These are phyloP conservation scores for Brachypalpus laphriformis DNA, from an alignment of 2,888 invertebrate species.

Conservation along the genomic window DNA sequence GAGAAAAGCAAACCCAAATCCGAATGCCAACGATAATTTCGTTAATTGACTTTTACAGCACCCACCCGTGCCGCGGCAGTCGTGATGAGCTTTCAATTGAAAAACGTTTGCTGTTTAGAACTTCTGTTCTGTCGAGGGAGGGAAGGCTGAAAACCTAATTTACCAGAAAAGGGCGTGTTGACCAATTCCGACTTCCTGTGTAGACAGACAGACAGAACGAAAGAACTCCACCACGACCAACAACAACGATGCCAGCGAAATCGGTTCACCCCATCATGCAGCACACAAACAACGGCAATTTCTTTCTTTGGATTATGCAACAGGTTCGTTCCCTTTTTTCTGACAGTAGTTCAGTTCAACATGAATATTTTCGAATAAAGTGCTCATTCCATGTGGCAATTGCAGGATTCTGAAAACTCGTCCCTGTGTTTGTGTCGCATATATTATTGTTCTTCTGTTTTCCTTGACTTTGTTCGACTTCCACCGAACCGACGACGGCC, in stretches of 20 bases:
- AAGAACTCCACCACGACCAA: not conserved
- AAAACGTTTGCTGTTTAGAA: conserved; percentile 1
- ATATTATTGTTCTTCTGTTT: not conserved
- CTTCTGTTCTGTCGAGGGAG: not conserved
- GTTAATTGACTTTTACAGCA: conserved; percentile 36
- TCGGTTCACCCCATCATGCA: conserved; percentile 23
- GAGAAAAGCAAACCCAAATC: not conserved
- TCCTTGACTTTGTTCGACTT: conserved; percentile 12
- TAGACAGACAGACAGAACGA: conserved; percentile 16
- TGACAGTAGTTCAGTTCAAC: conserved; percentile 6
- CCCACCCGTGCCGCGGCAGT: not conserved
- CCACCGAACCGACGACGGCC: not conserved
- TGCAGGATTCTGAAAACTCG: not conserved
- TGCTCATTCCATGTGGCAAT: not conserved
- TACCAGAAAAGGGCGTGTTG: conserved; percentile 42
- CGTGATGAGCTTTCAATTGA: conserved; percentile 49
- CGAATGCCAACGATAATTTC: conserved; percentile 29
- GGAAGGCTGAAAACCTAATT: conserved; percentile 32
- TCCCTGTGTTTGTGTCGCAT: not conserved
- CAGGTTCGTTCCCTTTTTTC: conserved; percentile 23
- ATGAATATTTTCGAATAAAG: conserved; percentile 9
- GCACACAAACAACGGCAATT: not conserved
- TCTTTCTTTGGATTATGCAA: conserved; percentile 32
- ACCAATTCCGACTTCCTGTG: conserved; percentile 55
- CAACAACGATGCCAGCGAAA: not conserved